phyloP scores from a whole-genome alignment of 2,888 invertebrate genomes.

The Sclerodermus sp. region DNA sequence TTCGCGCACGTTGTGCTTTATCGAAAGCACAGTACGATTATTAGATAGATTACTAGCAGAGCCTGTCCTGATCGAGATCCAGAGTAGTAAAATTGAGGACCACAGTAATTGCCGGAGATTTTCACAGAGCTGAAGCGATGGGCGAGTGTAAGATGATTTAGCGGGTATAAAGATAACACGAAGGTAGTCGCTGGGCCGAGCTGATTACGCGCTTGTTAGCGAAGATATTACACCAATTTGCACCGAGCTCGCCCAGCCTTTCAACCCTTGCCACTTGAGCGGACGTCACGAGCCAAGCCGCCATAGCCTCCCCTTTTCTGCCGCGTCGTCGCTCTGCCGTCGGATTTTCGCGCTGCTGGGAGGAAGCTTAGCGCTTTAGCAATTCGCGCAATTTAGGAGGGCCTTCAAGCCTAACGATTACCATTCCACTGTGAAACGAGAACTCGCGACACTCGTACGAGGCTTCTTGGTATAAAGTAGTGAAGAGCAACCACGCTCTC shows the following conservation, averaged over 20 bases:
- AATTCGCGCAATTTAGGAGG: slow-evolving; percentile 30
- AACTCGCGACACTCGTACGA: slow-evolving; percentile 14
- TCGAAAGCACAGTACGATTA: too few species aligned
- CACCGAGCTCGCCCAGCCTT: slow-evolving; percentile 5
- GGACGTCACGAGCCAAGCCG: background rate
- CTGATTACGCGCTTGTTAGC: slow-evolving; percentile 21
- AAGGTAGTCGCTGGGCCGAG: slow-evolving; percentile 1
- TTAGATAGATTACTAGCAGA: too few species aligned
- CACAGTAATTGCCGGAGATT: too few species aligned
- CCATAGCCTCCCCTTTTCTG: background rate
- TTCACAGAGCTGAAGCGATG: too few species aligned
- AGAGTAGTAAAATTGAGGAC: too few species aligned
- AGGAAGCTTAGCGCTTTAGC: slow-evolving; percentile 10
- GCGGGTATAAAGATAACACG: slow-evolving; percentile 6
- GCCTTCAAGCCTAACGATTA: slow-evolving; percentile 24
- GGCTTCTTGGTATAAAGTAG: slow-evolving; percentile 1
- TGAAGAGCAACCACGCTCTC: too few species aligned
- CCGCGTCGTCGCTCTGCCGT: background rate
- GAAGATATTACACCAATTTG: slow-evolving; percentile 22
- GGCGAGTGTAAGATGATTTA: too few species aligned
- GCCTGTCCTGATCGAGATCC: too few species aligned
- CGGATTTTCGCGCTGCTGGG: slow-evolving; percentile 2
- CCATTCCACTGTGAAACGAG: slow-evolving; percentile 23
- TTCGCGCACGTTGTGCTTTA: too few species aligned
- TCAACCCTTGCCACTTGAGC: too few species aligned